Evolutionary conservation across 2,113 vertebrate genomes (phyloP).

Genomic region (human (Homo sapiens)): GRCh38 chr9:65565501-65566000

Average conservation of each 20-base stretch:
- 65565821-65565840: constrained; percentile 61
- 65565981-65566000: not conserved
- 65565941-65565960: rapidly evolving
- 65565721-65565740: constrained; percentile 82
- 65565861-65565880: not conserved
- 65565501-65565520: not conserved
- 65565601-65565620: constrained; percentile 82
- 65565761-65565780: constrained; percentile 78
- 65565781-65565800: constrained; percentile 81
- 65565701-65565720: constrained; percentile 82
- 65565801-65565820: constrained; percentile 74
- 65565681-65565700: constrained; percentile 84
- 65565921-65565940: not conserved
- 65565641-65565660: constrained; percentile 75
- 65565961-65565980: rapidly evolving
- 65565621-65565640: constrained; percentile 79
- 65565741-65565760: constrained; percentile 78
- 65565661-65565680: constrained; percentile 70
- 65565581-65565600: constrained; percentile 84
- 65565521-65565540: constrained; percentile 11
- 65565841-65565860: not conserved
- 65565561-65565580: constrained; percentile 80
- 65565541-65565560: constrained; percentile 23
- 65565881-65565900: not conserved
- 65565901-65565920: not conserved